Evolutionary conservation across 2,113 vertebrate species (phyloP).

Genomic region (Lepus americanus): DNA sequence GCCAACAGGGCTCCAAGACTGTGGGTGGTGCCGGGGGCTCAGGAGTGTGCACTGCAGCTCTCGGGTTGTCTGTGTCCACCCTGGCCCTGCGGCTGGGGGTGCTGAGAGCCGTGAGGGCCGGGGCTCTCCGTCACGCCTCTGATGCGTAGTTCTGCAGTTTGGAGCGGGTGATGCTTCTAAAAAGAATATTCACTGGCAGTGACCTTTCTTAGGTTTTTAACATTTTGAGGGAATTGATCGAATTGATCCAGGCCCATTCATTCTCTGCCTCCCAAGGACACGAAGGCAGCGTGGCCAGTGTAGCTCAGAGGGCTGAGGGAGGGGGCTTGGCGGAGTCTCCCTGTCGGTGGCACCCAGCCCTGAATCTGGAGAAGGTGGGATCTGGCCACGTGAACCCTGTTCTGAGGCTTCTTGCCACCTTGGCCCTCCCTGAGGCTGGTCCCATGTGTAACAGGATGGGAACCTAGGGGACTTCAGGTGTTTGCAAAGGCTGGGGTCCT

Average conservation of each 20-base stretch:
- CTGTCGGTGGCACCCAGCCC: background rate
- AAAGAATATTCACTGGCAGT: constrained; percentile 37
- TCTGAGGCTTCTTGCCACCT: background rate
- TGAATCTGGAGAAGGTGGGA: background rate
- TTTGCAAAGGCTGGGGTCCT: too few relatives aligned
- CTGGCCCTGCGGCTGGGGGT: background rate
- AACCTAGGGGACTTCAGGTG: background rate
- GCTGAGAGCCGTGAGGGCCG: too few relatives aligned
- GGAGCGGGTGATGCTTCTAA: background rate
- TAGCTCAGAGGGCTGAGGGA: background rate
- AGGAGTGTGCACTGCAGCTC: too few relatives aligned
- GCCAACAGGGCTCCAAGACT: background rate
- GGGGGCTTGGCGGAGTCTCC: background rate
- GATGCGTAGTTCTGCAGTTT: background rate
- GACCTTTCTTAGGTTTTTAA: constrained; percentile 74
- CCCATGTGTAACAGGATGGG: background rate
- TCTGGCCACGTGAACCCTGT: background rate
- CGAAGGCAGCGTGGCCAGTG: background rate
- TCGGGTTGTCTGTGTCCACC: background rate
- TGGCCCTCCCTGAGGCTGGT: rapidly evolving
- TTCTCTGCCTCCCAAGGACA: constrained; percentile 54
- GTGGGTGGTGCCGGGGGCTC: background rate
- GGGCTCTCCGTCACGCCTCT: background rate
- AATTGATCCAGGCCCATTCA: constrained; percentile 66
- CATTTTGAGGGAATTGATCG: constrained; percentile 70